These are phyloP conservation scores for Bujurquina vittata DNA, from an alignment of 2,113 vertebrate genomes.

Conservation along the genomic window DNA sequence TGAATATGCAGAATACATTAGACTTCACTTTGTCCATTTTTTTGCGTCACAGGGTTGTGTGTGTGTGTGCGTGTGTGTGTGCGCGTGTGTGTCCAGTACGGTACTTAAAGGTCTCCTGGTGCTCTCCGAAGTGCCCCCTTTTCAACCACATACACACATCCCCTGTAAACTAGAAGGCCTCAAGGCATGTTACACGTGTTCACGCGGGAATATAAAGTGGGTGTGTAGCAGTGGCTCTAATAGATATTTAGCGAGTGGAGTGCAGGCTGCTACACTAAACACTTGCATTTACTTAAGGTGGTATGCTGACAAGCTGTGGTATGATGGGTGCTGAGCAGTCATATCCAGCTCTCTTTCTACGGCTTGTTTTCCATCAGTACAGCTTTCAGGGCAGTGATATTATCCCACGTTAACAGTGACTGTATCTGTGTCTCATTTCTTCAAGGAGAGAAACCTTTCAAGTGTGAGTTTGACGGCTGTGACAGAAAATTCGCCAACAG, in stretches of 20 bases:
- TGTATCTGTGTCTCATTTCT: constrained; percentile 53
- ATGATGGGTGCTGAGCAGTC: not conserved
- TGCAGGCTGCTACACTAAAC: not conserved
- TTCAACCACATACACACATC: constrained; percentile 10
- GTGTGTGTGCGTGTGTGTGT: not conserved
- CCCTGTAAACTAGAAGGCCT: constrained; percentile 54
- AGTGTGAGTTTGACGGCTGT: constrained; percentile 97
- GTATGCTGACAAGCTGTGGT: not conserved
- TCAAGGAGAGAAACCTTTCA: constrained; percentile 96
- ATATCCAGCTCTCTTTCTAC: not conserved
- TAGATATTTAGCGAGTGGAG: constrained; percentile 32
- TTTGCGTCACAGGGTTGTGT: not conserved
- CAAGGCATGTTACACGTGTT: constrained; percentile 68
- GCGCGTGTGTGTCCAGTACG: not conserved
- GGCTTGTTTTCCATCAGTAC: not conserved
- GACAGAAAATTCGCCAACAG: constrained; percentile 98
- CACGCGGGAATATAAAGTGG: constrained; percentile 62
- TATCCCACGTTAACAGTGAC: not conserved
- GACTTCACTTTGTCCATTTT: not conserved
- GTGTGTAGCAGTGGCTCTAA: constrained; percentile 33
- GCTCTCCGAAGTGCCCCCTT: constrained; percentile 36
- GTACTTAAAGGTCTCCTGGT: constrained; percentile 56
- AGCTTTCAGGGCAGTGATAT: not conserved
- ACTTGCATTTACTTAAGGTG: constrained; percentile 11
- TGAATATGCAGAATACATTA: not conserved